Evolutionary conservation across 2,888 invertebrate species (phyloP), one percentile per base, ranked within the genome.

Genomic region (Cheilosia scutellata): DNA sequence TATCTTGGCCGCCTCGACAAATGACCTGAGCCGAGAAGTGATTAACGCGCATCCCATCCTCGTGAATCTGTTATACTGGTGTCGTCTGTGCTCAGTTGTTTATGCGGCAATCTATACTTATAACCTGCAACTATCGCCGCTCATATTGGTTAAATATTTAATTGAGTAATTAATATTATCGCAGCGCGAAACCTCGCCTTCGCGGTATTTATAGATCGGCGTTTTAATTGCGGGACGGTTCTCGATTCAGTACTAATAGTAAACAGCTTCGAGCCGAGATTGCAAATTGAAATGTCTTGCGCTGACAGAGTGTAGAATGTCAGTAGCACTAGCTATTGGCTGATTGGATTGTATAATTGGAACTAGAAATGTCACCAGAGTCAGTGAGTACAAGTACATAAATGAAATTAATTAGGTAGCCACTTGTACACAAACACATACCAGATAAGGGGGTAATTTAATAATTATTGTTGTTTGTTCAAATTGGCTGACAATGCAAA

Each of bases 331-430:
- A 11, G 37, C 37, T 37, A 37, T 37, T 49, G 33, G 44, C 37
- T 40, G 53, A 58, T 53, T 53, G 58, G 79, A 49, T 79, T 74
- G 70, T 79, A 63, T 84, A 79, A 79, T 78, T 84, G 75, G 80
- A 79, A 75, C 75, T 79, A 42, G 40, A 80, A 72, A 80, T 80
- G 84, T 86, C 84, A 86, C 65, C 71, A 66, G 71, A 76, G 84
- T 86, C 84, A 86, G 11, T 80, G 80, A 63, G 65, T 60, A 25
- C 20, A 27, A 5, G 25, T 60, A 78, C 63, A 84, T 84, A 84
- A 84, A 86, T 80, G 62, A 86, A 86, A 86, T 86, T 86, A 86
- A 86, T 86, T 86, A 80, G 84, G 84, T 86, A 75, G 71, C 79
- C 9, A 40, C 80, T 76, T 29, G 76, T 86, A 80, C 70, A 75